Percentiles rank a stretch among this genome's conserved stretches.
These are phyloP conservation scores for Meda fulgida DNA, from an alignment of 2,797 vertebrate genomes.

Conservation along the genomic window DNA sequence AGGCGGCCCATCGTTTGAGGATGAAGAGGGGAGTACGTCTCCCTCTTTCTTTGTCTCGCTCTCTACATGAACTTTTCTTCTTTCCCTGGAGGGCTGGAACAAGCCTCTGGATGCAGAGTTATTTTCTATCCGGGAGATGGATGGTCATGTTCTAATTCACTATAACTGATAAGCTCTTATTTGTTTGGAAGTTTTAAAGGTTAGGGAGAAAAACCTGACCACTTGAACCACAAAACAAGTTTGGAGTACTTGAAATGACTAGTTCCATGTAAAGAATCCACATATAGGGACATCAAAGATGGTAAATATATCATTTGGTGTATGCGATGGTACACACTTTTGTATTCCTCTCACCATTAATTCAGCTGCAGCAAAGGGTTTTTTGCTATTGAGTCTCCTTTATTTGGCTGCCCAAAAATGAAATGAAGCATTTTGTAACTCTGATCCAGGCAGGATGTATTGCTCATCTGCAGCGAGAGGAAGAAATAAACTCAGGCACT, in stretches of 20 bases:
- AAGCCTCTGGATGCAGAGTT: conserved; percentile 56
- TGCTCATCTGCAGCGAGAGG: conserved; percentile 72
- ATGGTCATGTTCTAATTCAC: conserved; percentile 58
- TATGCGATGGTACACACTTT: neutral
- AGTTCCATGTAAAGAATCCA: neutral
- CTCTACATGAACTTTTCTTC: conserved; percentile 62
- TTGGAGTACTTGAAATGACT: conserved; percentile 8
- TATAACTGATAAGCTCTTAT: conserved; percentile 59
- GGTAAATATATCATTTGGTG: neutral
- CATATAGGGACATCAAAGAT: neutral
- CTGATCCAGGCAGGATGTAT: conserved; percentile 74
- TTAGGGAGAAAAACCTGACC: conserved; percentile 47
- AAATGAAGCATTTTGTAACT: conserved; percentile 74
- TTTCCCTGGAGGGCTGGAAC: conserved; percentile 57
- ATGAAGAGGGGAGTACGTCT: conserved; percentile 46
- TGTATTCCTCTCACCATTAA: neutral
- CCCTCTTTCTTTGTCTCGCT: conserved; percentile 29
- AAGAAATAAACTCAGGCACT: conserved; percentile 62
- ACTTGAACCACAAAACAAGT: conserved; percentile 6
- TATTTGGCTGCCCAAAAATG: conserved; percentile 70
- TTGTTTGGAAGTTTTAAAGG: conserved; percentile 47
- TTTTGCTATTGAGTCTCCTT: conserved; percentile 72
- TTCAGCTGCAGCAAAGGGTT: conserved; percentile 24
- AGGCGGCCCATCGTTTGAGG: conserved; percentile 55
- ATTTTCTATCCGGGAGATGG: conserved; percentile 58